Percentiles rank a stretch among this genome's conserved stretches.
These are phyloP conservation scores for Intellagama lesueurii DNA, from an alignment of 2,797 vertebrate species.

Conservation along the genomic window DNA sequence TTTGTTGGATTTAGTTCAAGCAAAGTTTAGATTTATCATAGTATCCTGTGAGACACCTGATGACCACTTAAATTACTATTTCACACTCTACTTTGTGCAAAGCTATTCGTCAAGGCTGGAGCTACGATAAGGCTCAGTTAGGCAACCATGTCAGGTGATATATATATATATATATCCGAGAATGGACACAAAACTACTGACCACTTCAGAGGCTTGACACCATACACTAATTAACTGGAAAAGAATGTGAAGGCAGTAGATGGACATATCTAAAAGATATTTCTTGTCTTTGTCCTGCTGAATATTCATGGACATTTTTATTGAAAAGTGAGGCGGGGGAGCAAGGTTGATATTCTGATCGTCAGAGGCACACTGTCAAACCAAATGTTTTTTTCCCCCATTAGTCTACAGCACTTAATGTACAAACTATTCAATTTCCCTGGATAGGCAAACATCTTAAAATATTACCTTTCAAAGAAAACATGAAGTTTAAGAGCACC, in stretches of 20 bases:
- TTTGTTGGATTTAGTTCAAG: not conserved
- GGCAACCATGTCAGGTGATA: no score
- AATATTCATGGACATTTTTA: constrained; percentile 14
- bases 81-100: not conserved
- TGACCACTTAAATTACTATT: not conserved
- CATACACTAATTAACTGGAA: not conserved
- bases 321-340: constrained; percentile 16
- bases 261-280: not conserved
- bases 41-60: not conserved
- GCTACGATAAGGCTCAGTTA: no score
- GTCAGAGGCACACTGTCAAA: not conserved
- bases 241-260: not conserved
- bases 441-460: constrained; percentile 13
- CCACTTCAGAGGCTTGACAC: not conserved
- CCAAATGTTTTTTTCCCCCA: not conserved
- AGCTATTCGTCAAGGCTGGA: not conserved
- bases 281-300: not conserved
- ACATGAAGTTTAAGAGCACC: not conserved
- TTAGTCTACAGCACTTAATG: not conserved
- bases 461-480: constrained; percentile 44
- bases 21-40: not conserved
- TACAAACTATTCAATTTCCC: constrained; percentile 27
- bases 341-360: not conserved
- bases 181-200: not conserved
- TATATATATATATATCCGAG: no score